These are phyloP conservation scores for Mormyrops boulengeri DNA, from an alignment of 2,797 vertebrate species.

Conservation along the genomic window DNA sequence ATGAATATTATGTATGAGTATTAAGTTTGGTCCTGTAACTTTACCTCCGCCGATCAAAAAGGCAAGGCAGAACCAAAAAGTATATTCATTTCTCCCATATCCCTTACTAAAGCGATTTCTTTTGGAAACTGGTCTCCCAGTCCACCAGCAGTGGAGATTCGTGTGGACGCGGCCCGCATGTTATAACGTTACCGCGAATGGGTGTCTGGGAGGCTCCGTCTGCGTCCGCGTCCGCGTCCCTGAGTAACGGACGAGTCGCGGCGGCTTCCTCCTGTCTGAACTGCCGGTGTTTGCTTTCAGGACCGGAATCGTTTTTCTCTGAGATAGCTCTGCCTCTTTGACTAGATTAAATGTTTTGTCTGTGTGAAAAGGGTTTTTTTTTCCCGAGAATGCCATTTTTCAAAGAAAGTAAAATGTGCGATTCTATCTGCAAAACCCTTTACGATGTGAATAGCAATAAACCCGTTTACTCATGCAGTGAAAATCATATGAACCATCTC, in stretches of 20 bases:
- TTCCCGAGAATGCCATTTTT: background rate
- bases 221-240: background rate
- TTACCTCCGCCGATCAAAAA: background rate
- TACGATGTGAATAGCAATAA: background rate
- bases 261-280: background rate
- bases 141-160: background rate
- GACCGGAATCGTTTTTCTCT: conserved; percentile 27
- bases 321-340: conserved; percentile 39
- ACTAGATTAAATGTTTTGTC: conserved; percentile 32
- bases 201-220: background rate
- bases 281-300: conserved; percentile 30
- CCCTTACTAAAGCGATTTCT: background rate
- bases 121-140: background rate
- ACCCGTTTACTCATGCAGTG: background rate
- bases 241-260: background rate
- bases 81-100: background rate
- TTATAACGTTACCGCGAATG: background rate
- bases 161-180: background rate
- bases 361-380: background rate
- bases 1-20: too few species aligned
- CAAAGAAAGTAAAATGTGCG: background rate
- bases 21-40: background rate
- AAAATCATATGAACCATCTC: background rate
- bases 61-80: background rate
- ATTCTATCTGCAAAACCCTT: background rate